Evolutionary conservation across 2,888 invertebrate genomes (phyloP), one percentile per base, ranked within the genome.

Genomic region (Lithosia quadra): DNA sequence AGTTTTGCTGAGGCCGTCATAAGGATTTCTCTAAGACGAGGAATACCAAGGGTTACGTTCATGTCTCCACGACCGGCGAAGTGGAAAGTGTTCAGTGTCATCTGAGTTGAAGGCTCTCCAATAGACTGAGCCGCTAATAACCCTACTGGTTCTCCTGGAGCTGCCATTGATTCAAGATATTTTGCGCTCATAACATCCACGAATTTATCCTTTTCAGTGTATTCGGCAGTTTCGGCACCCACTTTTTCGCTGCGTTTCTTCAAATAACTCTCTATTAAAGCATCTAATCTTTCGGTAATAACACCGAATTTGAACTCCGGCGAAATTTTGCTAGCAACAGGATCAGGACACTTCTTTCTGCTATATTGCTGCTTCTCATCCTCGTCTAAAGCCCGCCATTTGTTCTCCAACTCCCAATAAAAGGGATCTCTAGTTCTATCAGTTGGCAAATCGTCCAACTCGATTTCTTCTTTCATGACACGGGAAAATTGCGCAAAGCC

Each of bases 31-130:
- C 99, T 95, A 8, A 99, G 95, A 81, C 99, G 97, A 0, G 99
- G 99, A 83, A 99, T 99, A 95, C 99, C 99, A n/a, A 99, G 96
- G 0, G 99, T 99, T 0, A 99, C 99, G 95, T 99, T 99, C 99
- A 99, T 99, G 93, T 99, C 99, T 95, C 99, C 99, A 93, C 99
- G 97, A 87, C 99, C 99, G 83, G 99, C 99, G 91, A 99, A 99
- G 89, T 99, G 99, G 92, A 99, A 99, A 56, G 99, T 99, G 91
- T 99, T 99, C 88, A 99, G 94, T 84, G 99, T 99, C 99, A 99
- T 99, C 96, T 99, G 99, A 71, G 99, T 99, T 2, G 99, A 99
- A 0, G 99, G 99, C 92, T 99, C 99, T 69, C 99, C 99, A 73
- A 99, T 97, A 0, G 99, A 99, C 95, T 99, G 99, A 1, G 99